A percentile compares a stretch with the other conserved stretches of the same genome.
phyloP scores from a whole-genome alignment of 2,888 invertebrate genomes.

The Cylloceria caligata region DNA sequence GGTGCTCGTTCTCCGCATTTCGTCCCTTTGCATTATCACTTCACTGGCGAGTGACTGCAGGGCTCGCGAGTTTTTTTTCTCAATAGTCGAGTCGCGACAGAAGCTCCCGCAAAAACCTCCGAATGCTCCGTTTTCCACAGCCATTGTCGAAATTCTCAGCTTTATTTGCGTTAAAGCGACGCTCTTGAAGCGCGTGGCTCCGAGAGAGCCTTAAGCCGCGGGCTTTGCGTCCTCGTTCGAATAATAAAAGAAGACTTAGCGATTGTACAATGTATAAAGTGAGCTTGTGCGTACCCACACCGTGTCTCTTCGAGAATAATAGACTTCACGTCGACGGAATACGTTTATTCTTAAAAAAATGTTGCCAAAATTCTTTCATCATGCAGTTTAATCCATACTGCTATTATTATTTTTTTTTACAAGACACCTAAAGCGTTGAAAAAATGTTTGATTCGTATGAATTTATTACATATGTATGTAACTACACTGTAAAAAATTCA shows the following conservation, averaged over 20 bases:
- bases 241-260: constrained; percentile 61
- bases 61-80: constrained; percentile 4
- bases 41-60: background rate
- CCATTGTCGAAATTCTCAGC: constrained; percentile 67
- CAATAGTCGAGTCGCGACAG: background rate
- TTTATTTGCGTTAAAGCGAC: constrained; percentile 68
- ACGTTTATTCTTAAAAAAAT: background rate
- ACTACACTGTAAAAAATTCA: too few relatives aligned
- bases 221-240: constrained; percentile 51
- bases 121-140: constrained; percentile 62
- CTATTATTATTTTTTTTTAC: too few relatives aligned
- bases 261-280: constrained; percentile 7
- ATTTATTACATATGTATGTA: too few relatives aligned
- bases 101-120: constrained; percentile 14
- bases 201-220: constrained; percentile 35
- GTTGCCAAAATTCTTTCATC: too few relatives aligned
- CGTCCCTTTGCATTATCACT: constrained; percentile 1
- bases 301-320: constrained; percentile 10
- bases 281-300: constrained; percentile 30
- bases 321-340: background rate
- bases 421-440: too few relatives aligned
- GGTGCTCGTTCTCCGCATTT: constrained; percentile 34
- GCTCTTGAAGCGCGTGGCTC: constrained; percentile 59
- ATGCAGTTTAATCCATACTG: too few relatives aligned
- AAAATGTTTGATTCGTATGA: too few relatives aligned